Percentiles rank a stretch among this genome's conserved stretches.
These are phyloP conservation scores for Acrocephalus kingi DNA, from an alignment of 2,113 vertebrate genomes.

Conservation along the genomic window DNA sequence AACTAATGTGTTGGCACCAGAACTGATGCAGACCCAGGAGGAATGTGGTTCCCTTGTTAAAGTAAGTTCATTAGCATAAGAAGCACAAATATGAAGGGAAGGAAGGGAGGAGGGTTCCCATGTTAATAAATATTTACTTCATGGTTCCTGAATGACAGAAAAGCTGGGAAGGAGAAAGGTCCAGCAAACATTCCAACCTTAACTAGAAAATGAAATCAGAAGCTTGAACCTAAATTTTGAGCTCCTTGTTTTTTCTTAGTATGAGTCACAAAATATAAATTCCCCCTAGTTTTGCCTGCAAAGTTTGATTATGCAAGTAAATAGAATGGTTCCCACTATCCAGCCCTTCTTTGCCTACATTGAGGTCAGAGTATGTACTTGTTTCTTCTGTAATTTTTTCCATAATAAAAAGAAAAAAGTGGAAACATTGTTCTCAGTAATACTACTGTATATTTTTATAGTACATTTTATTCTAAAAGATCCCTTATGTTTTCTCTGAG, in stretches of 20 bases:
- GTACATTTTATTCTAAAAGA: background rate
- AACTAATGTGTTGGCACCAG: slow-evolving; percentile 53
- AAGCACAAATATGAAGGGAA: slow-evolving; percentile 57
- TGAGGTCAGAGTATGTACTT: background rate
- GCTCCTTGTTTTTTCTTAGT: background rate
- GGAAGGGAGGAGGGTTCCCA: slow-evolving; percentile 42
- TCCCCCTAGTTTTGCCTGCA: background rate
- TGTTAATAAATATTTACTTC: slow-evolving; percentile 68
- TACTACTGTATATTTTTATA: background rate
- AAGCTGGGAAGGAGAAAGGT: slow-evolving; percentile 34
- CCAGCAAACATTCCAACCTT: background rate
- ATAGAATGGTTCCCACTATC: background rate
- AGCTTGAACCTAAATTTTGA: background rate
- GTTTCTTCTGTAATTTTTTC: background rate
- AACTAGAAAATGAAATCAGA: slow-evolving; percentile 3
- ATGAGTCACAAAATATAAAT: background rate
- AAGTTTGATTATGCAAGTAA: background rate
- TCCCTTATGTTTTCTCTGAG: background rate
- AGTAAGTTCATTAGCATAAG: slow-evolving; percentile 55
- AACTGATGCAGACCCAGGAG: slow-evolving; percentile 43
- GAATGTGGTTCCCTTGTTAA: slow-evolving; percentile 55
- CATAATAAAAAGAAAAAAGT: background rate
- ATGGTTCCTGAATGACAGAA: slow-evolving; percentile 54
- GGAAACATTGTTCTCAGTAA: background rate
- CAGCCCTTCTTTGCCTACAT: background rate